Evolutionary conservation across 1,140 invertebrate species (phyloP).

Genomic region (Argopecten irradians): DNA sequence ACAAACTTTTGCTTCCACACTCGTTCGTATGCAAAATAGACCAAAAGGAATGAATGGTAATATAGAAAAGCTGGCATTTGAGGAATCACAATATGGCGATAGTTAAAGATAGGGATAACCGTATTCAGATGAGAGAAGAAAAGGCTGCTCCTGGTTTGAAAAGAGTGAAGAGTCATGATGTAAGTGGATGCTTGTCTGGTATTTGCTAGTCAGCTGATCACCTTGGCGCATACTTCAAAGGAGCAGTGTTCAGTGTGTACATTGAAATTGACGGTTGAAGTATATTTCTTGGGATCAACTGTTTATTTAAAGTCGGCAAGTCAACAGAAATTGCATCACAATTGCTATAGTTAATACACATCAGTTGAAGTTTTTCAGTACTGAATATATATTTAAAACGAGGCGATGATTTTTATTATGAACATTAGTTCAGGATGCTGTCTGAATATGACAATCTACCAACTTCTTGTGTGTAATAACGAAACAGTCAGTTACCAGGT

Average conservation of each 20-base stretch:
- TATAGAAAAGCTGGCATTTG: too few species aligned
- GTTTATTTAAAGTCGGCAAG: constrained; percentile 12
- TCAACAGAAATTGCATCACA: neutral
- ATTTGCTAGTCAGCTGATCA: neutral
- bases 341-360: neutral
- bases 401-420: neutral
- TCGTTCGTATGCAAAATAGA: too few species aligned
- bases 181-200: neutral
- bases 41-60: too few species aligned
- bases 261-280: neutral
- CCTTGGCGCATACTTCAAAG: neutral
- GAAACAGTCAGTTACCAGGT: neutral
- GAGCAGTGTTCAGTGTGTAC: constrained; percentile 1
- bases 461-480: neutral
- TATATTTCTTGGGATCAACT: constrained; percentile 18
- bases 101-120: too few species aligned
- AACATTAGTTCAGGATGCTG: neutral
- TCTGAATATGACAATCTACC: neutral
- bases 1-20: too few species aligned
- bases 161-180: neutral
- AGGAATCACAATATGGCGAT: too few species aligned
- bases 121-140: too few species aligned
- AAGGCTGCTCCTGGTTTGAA: neutral
- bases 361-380: neutral
- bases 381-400: neutral